phyloP scores from a whole-genome alignment of 2,888 invertebrate genomes.

The Desoria tigrina region DNA sequence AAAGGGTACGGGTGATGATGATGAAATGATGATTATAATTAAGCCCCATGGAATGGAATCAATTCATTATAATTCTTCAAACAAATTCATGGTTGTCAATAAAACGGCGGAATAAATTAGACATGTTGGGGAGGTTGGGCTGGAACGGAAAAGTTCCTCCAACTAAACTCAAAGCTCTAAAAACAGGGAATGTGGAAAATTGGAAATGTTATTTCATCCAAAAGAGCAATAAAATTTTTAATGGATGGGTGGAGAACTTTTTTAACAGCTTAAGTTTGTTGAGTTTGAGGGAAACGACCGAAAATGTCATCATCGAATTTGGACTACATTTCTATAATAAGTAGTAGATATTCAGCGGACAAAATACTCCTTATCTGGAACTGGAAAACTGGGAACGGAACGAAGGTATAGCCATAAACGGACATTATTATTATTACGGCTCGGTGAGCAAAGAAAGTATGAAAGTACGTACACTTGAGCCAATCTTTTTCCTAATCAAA shows the following conservation, averaged over 20 bases:
- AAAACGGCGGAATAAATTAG: too few relatives aligned
- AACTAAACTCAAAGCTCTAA: too few relatives aligned
- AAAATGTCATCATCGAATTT: slow-evolving; percentile 20
- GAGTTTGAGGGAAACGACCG: slow-evolving; percentile 14
- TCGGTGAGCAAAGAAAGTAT: not conserved
- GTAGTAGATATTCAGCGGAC: too few relatives aligned
- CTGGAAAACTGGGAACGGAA: not conserved
- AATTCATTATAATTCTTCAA: too few relatives aligned
- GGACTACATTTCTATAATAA: not conserved
- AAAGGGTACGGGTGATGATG: too few relatives aligned
- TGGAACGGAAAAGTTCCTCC: too few relatives aligned
- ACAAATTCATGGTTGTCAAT: too few relatives aligned
- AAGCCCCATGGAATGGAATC: too few relatives aligned
- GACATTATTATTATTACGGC: slow-evolving; percentile 16
- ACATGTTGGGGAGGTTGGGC: too few relatives aligned
- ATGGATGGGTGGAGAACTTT: slow-evolving; percentile 21
- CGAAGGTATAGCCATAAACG: not conserved
- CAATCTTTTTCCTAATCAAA: not conserved
- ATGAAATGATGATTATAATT: too few relatives aligned
- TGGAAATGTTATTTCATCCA: slow-evolving; percentile 8
- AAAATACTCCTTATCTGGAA: slow-evolving; percentile 1
- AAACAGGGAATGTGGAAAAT: not conserved
- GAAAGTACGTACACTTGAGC: too few relatives aligned
- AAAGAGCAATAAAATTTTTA: slow-evolving; percentile 29
- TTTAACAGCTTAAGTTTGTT: slow-evolving; percentile 17